Base-by-base conservation (phyloP, 2,888 invertebrate species). In the Lysandra bellargus region DNA sequence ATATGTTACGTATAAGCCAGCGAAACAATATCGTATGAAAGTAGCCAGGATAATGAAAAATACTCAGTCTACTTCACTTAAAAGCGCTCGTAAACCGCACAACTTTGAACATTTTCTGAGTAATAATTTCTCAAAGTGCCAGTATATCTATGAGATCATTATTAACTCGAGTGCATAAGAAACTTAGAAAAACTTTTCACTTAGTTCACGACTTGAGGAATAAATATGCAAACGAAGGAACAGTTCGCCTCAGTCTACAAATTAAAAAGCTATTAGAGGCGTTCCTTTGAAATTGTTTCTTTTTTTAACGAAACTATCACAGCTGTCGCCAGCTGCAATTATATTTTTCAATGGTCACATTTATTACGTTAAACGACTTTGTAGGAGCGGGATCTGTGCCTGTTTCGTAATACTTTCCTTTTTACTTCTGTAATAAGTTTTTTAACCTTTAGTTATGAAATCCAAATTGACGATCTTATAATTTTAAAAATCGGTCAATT, bases 141-240 rank as follows among this genome's bases (percentile, higher is more conserved):
- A 69, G 33, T 69, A 69, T 69, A 69, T 69, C 69, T 69, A 69
- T 64, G 64, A 64, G 64, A 64, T 69, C 69, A 33, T 69, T 69
- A 69, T 69, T 69, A 69, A 69, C 69, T 69, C 14, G 69, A 69
- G 69, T 69, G 69, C 69, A 69, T 69, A 44, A 74, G 33, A 73
- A 74, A 74, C 74, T 74, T 74, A 74, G 74, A 74, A 74, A 44
- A 74, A 74, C 74, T 74, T 74, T 74, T 74, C 74, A 74, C 74
- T 74, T 74, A 74, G 74, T 74, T 44, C 74, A 44, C 44, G 74
- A 74, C 44, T 74, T 74, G 74, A 44, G 44, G 44, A 74, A 74
- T 74, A 74, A 74, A 74, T 74, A 74, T 74, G 74, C 74, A 44
- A 74, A 74, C 44, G 73, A 44, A 44, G 74, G 74, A 44, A 23